These are phyloP conservation scores for Gephyroberyx darwinii DNA, from an alignment of 2,797 vertebrate genomes.

Conservation along the genomic window DNA sequence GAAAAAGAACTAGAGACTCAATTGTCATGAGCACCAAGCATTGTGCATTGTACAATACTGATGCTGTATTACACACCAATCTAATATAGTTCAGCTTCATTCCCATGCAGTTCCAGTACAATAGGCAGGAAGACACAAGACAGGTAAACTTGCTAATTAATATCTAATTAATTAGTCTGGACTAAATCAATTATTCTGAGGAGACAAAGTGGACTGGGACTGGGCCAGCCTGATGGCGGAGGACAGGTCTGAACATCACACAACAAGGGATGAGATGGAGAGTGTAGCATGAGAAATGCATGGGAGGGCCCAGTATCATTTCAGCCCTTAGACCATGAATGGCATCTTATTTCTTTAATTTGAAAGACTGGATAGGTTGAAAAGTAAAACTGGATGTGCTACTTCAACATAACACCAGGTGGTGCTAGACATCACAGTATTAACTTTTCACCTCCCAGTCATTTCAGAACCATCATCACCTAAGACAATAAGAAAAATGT, in stretches of 20 bases:
- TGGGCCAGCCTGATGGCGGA: conserved; percentile 42
- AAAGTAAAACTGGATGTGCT: conserved; percentile 14
- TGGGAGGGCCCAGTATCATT: conserved; percentile 12
- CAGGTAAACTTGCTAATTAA: conserved; percentile 46
- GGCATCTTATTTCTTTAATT: not conserved
- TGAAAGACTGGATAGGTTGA: not conserved
- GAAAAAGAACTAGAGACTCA: conserved; percentile 8
- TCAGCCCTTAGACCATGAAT: conserved; percentile 14
- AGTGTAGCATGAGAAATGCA: conserved; percentile 56
- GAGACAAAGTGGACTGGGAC: conserved; percentile 41
- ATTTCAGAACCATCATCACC: not conserved
- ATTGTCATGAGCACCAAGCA: not conserved
- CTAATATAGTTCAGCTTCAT: conserved; percentile 15
- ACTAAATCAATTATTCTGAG: conserved; percentile 24
- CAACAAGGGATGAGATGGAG: conserved; percentile 70
- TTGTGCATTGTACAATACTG: not conserved
- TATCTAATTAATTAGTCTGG: conserved; percentile 42
- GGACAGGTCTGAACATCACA: conserved; percentile 62
- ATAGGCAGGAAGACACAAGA: conserved; percentile 39
- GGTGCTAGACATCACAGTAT: conserved; percentile 9
- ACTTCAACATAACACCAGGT: conserved; percentile 13
- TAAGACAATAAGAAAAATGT: not conserved
- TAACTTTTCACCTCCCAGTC: not conserved
- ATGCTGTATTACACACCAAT: conserved; percentile 12
- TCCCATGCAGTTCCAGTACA: conserved; percentile 49